Base-by-base conservation (phyloP, 2,113 vertebrate genomes). In the Falco punctatus region DNA sequence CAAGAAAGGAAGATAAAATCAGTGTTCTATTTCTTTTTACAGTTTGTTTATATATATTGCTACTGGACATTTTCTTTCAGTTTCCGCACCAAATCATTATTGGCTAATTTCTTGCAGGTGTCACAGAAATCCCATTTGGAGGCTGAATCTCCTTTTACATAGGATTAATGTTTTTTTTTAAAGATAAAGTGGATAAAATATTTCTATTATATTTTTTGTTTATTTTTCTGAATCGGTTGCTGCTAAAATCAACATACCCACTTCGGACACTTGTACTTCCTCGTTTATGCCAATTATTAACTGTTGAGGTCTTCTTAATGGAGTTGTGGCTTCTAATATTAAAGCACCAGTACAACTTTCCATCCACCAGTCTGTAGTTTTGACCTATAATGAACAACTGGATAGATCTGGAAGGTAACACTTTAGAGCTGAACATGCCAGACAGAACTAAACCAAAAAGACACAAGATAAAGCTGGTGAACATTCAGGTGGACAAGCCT, bases 121-220 rank as follows among this genome's bases (percentile, higher is more conserved):
- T 73, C 64, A 73, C 15, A 86, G 49, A 77, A 83, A 69, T 6
- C 18, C 22, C 15, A 40, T 48, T 61, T 58, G 21, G 17, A 91
- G 54, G 2, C 10, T 70, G 46, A 9, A 64, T 70, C 2, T 78
- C 26, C 28, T 0, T 1, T 74, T 57, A 23, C 8, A 54, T 5
- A 69, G 6, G 15, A 3, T 69, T 35, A 69, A 27, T 19, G 2
- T 2, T 16, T 70, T 69, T 66, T 72, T 49, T 1, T 0, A 6
- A 81, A 65, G 14, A 33, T 6, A 79, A 46, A 86, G 81, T 10
- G 15, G 6, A 71, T 23, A 0, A 78, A 87, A 70, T 49, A 81
- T 58, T 69, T 84, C 26, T 42, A 8, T 30, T 1, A 4, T 27
- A 20, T 73, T 81, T 84, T 81, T 33, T 46, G 6, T 44, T 75